A percentile compares a stretch with the other conserved stretches of the same genome.
phyloP scores from a whole-genome alignment of 2,888 invertebrate genomes.

The Drosophila antonietae region DNA sequence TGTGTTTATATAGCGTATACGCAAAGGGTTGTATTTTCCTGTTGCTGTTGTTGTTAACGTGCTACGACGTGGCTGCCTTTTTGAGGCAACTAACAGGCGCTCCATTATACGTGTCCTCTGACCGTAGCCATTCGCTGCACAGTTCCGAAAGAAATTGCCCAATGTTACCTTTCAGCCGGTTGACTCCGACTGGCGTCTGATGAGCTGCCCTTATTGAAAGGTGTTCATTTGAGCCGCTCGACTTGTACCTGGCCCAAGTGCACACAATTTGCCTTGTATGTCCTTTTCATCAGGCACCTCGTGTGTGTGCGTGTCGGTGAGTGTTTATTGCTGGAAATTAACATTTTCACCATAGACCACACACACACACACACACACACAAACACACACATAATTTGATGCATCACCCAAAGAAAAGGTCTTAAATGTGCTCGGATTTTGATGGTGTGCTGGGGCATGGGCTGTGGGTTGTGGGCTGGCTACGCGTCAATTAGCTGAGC shows the following conservation, averaged over 20 bases:
- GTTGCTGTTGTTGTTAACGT: constrained; percentile 41
- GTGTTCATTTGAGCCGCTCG: constrained; percentile 54
- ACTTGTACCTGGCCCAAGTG: constrained; percentile 50
- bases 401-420: constrained; percentile 48
- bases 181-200: constrained; percentile 35
- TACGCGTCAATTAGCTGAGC: constrained; percentile 61
- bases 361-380: not conserved
- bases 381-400: constrained; percentile 51
- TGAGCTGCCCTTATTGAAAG: constrained; percentile 68
- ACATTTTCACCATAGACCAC: constrained; percentile 55
- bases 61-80: constrained; percentile 42
- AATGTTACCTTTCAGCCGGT: constrained; percentile 69
- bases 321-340: constrained; percentile 59
- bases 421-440: constrained; percentile 21
- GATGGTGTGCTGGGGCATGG: constrained; percentile 11
- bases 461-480: constrained; percentile 14
- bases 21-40: constrained; percentile 17
- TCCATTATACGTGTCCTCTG: constrained; percentile 75
- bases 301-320: constrained; percentile 34
- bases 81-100: constrained; percentile 58
- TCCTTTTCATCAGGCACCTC: too few relatives aligned
- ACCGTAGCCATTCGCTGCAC: constrained; percentile 65
- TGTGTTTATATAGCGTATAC: constrained; percentile 44
- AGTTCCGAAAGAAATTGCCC: constrained; percentile 53
- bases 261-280: constrained; percentile 71